Conservation (phyloP, 2,113 vertebrate genomes). For the Lepidothrix coronata region DNA sequence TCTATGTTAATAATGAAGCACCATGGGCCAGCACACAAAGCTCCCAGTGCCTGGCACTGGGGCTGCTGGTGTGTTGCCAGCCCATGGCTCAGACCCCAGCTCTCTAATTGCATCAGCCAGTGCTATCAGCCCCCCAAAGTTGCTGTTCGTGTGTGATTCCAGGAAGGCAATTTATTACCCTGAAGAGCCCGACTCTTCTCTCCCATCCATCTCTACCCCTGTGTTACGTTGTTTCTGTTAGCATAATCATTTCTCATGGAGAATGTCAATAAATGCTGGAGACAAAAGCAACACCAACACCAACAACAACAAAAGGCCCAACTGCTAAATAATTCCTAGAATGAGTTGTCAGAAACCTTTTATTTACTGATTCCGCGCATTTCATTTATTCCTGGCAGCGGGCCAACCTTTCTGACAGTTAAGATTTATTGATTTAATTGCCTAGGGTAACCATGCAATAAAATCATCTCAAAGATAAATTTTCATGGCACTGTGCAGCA, state of each 20-base stretch:
- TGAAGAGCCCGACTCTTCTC: slow-evolving; percentile 15
- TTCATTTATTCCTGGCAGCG: slow-evolving; percentile 84
- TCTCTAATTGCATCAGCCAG: not conserved
- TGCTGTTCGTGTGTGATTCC: not conserved
- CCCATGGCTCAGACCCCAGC: not conserved
- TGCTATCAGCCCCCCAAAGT: not conserved
- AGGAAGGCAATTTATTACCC: slow-evolving; percentile 44
- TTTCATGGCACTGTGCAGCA: slow-evolving; percentile 84
- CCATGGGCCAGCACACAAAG: not conserved
- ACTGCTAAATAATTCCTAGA: slow-evolving; percentile 88
- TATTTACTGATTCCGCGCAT: slow-evolving; percentile 87
- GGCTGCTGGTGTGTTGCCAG: not conserved
- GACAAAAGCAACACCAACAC: slow-evolving; percentile 64
- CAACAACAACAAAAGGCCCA: slow-evolving; percentile 52
- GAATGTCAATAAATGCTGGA: slow-evolving; percentile 70
- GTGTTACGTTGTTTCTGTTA: slow-evolving; percentile 58
- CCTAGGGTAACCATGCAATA: slow-evolving; percentile 94
- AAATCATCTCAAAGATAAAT: slow-evolving; percentile 94
- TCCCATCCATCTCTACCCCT: slow-evolving; percentile 23
- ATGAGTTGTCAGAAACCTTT: slow-evolving; percentile 87
- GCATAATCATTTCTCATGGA: slow-evolving; percentile 69
- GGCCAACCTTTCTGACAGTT: slow-evolving; percentile 85
- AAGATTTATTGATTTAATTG: slow-evolving; percentile 97
- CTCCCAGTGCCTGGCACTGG: not conserved
- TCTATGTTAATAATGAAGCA: not conserved